Percentiles rank a stretch among this genome's conserved stretches.
Conservation (phyloP, 2,888 invertebrate genomes). For the Troglohyphantes excavatus region DNA sequence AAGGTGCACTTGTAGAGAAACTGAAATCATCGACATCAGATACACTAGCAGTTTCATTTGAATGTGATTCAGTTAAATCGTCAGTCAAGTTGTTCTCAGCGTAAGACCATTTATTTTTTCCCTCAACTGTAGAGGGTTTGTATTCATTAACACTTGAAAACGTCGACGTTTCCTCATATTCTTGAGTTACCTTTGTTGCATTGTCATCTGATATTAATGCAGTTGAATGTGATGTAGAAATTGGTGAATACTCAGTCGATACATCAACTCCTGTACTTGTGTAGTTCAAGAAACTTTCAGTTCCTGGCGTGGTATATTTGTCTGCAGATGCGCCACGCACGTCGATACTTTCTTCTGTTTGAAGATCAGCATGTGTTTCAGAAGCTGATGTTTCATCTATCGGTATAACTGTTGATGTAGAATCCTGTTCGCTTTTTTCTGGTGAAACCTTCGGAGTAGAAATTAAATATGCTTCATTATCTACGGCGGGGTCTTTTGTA, state of each 20-base stretch:
- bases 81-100: background rate
- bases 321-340: background rate
- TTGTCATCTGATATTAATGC: background rate
- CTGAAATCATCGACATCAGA: background rate
- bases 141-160: background rate
- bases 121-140: background rate
- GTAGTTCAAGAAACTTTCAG: no score
- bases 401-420: background rate
- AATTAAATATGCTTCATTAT: background rate
- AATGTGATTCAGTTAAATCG: background rate
- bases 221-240: background rate
- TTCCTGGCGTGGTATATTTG: background rate
- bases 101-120: background rate
- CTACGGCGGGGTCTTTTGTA: background rate
- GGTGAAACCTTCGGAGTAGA: background rate
- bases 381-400: background rate
- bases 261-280: background rate
- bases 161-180: background rate
- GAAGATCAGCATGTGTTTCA: background rate
- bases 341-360: slow-evolving; percentile 1
- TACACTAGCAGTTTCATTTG: background rate
- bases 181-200: background rate
- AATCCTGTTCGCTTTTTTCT: background rate
- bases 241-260: background rate
- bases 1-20: background rate